Percentiles rank a stretch among this genome's conserved stretches.
Evolutionary conservation across 2,797 vertebrate genomes (phyloP).

Genomic region (Loris lydekkerianus): DNA sequence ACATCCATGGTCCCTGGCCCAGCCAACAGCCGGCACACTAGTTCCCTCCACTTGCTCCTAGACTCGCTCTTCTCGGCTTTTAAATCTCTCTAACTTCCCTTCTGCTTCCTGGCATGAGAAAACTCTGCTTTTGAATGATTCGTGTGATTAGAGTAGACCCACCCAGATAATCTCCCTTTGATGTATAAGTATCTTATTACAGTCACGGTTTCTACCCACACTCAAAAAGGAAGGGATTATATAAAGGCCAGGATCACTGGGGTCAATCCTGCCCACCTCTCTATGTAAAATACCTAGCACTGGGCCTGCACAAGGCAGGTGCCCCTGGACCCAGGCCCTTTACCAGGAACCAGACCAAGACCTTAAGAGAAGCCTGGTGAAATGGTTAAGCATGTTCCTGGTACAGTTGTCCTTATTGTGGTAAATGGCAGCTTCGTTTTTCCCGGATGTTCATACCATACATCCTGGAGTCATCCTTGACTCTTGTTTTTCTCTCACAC

Average conservation of each 20-base stretch:
- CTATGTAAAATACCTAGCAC: neutral
- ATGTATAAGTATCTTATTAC: neutral
- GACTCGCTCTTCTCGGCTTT: neutral
- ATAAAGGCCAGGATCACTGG: neutral
- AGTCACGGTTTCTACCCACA: neutral
- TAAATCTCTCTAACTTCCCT: neutral
- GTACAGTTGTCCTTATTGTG: neutral
- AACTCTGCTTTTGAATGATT: neutral
- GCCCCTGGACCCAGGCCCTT: neutral
- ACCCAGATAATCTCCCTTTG: neutral
- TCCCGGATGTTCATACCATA: neutral
- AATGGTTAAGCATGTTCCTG: neutral
- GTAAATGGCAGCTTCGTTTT: neutral
- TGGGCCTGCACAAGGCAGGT: neutral
- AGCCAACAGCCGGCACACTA: neutral
- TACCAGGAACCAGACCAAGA: neutral
- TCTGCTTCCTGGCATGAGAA: neutral
- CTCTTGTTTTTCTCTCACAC: neutral
- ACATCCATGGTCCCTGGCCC: slow-evolving; percentile 93
- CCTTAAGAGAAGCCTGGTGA: neutral
- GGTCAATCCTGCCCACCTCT: neutral
- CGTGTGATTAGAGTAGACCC: neutral
- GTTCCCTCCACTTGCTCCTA: slow-evolving; percentile 53
- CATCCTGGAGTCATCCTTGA: neutral
- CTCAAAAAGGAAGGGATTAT: neutral